Percentiles rank a stretch among this genome's conserved stretches.
These are phyloP conservation scores for Colius striatus DNA, from an alignment of 2,113 vertebrate species.

Conservation along the genomic window DNA sequence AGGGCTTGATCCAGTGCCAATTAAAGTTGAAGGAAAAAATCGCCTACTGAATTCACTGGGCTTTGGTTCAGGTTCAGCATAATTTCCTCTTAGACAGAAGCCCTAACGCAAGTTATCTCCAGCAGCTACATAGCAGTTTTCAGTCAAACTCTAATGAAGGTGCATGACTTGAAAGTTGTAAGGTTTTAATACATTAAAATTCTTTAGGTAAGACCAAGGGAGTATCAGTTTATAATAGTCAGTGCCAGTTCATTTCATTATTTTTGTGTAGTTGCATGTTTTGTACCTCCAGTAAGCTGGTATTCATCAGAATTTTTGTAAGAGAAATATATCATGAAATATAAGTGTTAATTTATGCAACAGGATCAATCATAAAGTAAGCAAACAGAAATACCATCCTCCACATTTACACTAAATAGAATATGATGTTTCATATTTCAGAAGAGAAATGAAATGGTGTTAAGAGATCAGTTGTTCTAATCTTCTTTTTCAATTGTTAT, in stretches of 20 bases:
- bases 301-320: background rate
- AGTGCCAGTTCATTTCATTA: background rate
- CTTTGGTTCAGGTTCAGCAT: conserved; percentile 26
- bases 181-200: conserved; percentile 15
- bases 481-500: background rate
- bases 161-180: background rate
- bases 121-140: conserved; percentile 9
- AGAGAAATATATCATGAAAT: conserved; percentile 5
- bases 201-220: conserved; percentile 1
- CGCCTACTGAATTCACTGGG: background rate
- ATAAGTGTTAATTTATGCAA: conserved; percentile 7
- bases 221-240: background rate
- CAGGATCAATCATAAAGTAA: background rate
- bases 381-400: background rate
- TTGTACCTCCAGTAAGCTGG: background rate
- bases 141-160: background rate
- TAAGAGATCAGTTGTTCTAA: background rate
- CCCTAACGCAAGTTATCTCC: conserved; percentile 26
- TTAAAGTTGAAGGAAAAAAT: background rate
- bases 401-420: background rate
- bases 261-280: background rate
- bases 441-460: background rate
- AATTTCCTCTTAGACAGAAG: conserved; percentile 32
- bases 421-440: background rate
- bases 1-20: background rate